These are phyloP conservation scores for Agapostemon virescens DNA, from an alignment of 2,888 invertebrate genomes.

Conservation along the genomic window DNA sequence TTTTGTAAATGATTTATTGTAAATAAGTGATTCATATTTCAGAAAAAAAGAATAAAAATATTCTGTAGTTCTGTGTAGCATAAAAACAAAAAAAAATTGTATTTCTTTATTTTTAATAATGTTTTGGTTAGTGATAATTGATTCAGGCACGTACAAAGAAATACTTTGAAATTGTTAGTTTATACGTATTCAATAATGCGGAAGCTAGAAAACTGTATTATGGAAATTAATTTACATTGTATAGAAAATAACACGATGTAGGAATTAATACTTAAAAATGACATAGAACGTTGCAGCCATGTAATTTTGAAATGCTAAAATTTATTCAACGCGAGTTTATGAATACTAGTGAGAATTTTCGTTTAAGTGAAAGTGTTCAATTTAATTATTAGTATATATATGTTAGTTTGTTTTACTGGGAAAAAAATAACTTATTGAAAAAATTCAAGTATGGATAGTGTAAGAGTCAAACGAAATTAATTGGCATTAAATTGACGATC, in stretches of 20 bases:
- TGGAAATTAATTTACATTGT: constrained; percentile 48
- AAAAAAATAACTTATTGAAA: not conserved
- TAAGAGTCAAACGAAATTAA: not conserved
- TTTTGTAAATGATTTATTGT: constrained; percentile 36
- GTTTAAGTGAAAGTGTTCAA: constrained; percentile 8
- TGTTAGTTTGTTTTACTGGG: constrained; percentile 6
- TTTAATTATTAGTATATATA: not conserved
- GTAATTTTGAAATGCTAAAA: constrained; percentile 35
- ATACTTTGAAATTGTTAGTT: constrained; percentile 34
- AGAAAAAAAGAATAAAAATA: not conserved
- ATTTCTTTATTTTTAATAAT: constrained; percentile 30
- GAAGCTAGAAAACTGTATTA: constrained; percentile 33
- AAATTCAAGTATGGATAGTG: not conserved
- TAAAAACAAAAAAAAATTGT: constrained; percentile 6
- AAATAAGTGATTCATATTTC: constrained; percentile 21
- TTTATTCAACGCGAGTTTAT: constrained; percentile 32
- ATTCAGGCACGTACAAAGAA: constrained; percentile 5
- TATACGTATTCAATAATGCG: constrained; percentile 29
- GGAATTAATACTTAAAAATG: constrained; percentile 40
- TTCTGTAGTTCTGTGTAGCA: constrained; percentile 21
- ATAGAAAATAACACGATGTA: constrained; percentile 39
- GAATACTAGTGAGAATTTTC: constrained; percentile 1
- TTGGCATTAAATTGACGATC: not conserved
- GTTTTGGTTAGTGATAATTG: constrained; percentile 12
- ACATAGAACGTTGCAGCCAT: constrained; percentile 39